Conservation (phyloP, 1,140 invertebrate species). For the Zaprionus ornatus region DNA sequence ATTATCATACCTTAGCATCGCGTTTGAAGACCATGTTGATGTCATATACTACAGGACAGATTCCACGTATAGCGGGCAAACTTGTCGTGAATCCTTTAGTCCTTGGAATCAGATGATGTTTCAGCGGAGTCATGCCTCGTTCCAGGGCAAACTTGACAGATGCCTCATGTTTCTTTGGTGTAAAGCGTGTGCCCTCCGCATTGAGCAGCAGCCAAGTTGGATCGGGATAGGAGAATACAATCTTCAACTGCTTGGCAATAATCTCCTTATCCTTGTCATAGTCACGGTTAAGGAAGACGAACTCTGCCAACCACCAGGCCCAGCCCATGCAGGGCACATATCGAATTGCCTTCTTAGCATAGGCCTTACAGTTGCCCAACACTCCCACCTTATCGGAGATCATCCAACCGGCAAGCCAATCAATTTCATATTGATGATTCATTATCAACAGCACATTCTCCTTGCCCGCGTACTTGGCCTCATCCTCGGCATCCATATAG, state of each 20-base stretch:
- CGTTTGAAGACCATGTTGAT: constrained; percentile 92
- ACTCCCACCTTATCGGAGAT: constrained; percentile 90
- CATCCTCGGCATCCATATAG: constrained; percentile 92
- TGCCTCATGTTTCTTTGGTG: constrained; percentile 92
- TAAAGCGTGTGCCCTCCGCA: constrained; percentile 97
- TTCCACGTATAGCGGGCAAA: constrained; percentile 88
- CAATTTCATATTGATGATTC: constrained; percentile 98
- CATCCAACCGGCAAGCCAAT: constrained; percentile 96
- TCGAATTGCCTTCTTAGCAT: constrained; percentile 95
- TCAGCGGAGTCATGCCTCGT: constrained; percentile 92
- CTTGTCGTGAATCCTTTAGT: constrained; percentile 95
- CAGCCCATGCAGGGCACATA: constrained; percentile 97
- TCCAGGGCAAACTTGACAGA: constrained; percentile 94
- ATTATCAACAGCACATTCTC: constrained; percentile 96
- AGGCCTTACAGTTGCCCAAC: constrained; percentile 96
- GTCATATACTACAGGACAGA: constrained; percentile 94
- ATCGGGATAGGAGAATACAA: constrained; percentile 94
- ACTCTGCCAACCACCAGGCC: constrained; percentile 97
- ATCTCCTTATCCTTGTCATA: constrained; percentile 95
- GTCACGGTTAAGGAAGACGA: constrained; percentile 95
- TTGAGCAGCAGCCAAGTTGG: constrained; percentile 95
- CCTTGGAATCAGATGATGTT: constrained; percentile 96
- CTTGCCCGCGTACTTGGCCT: constrained; percentile 91
- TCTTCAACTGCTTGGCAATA: constrained; percentile 91
- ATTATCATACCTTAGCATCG: constrained; percentile 83